Evolutionary conservation across 2,888 invertebrate species (phyloP).

Genomic region (Nymphalis urticae): DNA sequence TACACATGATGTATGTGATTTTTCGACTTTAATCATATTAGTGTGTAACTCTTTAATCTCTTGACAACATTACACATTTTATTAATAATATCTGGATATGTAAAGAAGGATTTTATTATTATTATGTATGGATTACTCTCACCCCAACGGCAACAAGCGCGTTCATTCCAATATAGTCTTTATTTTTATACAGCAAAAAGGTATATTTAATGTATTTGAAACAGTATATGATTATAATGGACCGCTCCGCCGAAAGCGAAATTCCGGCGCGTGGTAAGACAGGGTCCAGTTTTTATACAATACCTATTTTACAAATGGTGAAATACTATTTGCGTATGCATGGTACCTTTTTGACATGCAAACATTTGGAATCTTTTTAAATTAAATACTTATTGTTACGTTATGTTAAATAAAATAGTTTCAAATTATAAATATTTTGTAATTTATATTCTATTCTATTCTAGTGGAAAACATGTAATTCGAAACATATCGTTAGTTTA

Average conservation of each 20-base stretch:
- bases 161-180: neutral
- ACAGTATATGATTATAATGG: conserved; percentile 14
- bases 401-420: too few relatives aligned
- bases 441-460: too few relatives aligned
- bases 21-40: neutral
- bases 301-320: conserved; percentile 6
- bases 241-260: conserved; percentile 34
- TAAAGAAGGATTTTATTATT: conserved; percentile 1
- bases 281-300: conserved; percentile 26
- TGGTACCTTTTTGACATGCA: neutral
- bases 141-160: neutral
- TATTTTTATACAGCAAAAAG: neutral
- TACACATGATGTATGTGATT: neutral
- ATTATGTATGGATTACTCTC: conserved; percentile 1
- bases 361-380: too few relatives aligned
- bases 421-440: too few relatives aligned
- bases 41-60: neutral
- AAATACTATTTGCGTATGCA: conserved; percentile 8
- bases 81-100: neutral
- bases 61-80: neutral
- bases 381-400: too few relatives aligned
- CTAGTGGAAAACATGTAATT: too few relatives aligned
- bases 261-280: conserved; percentile 27
- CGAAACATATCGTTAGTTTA: too few relatives aligned
- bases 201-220: neutral